Evolutionary conservation across 1,140 invertebrate species (phyloP), one percentile per base, ranked within the genome.

Genomic region (Stegodyphus dumicola): DNA sequence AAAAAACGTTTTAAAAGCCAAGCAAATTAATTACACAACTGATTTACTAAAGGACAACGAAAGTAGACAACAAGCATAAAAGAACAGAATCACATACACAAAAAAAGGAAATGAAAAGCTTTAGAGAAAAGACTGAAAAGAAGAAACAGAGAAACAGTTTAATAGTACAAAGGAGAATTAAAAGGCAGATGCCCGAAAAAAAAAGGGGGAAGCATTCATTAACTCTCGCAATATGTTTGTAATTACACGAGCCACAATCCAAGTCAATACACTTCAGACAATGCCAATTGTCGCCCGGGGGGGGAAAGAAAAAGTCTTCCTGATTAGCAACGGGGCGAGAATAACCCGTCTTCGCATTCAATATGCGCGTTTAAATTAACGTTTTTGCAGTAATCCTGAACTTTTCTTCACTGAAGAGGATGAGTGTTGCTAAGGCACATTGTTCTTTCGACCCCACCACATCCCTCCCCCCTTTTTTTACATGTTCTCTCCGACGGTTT

Each of bases 1-100:
- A 67, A 67, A 67, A 67, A 67, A 67, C 9, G 7, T 67, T 69
- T 67, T 70, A 77, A 85, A 85, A 77, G 65, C 71, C 80, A 75
- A 83, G 81, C 81, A 85, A 85, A 85, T 85, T 85, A 85, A 85
- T 85, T 85, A 85, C 81, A 85, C 81, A 85, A 85, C 81, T 85
- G 81, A 85, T 85, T 85, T 85, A 85, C 73, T 85, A 67, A 75
- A 83, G 60, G 73, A 85, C 81, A 85, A 69, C 65, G 73, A 77
- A 70, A 85, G 54, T 85, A 85, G 73, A 85, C 74, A 85, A 85
- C 73, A 77, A 85, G 74, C 81, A 85, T 70, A 85, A 77, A 85
- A 77, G 81, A 76, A 77, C 73, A 85, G 81, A 75, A 76, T 69
- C 80, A 7, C 53, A 73, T 75, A 74, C 15, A 74, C 9, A 52